A percentile compares a stretch with the other conserved stretches of the same genome.
Evolutionary conservation across 2,113 vertebrate species (phyloP).

Genomic region (Cochlearius cochlearius): DNA sequence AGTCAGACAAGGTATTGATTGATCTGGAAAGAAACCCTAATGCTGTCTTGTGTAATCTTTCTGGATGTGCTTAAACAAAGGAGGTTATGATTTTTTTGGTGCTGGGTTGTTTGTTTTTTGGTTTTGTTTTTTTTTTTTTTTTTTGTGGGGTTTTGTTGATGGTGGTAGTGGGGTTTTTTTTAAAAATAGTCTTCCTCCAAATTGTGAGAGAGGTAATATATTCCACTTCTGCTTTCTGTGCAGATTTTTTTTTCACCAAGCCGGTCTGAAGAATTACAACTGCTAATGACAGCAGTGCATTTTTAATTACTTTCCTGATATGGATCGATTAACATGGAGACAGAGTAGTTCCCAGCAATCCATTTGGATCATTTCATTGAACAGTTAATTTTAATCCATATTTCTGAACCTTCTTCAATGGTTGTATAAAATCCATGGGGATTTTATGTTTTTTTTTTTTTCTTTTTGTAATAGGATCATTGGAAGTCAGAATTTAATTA

Average conservation of each 20-base stretch:
- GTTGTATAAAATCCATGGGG: neutral
- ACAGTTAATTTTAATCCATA: neutral
- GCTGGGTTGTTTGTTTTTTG: no score
- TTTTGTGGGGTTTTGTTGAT: neutral
- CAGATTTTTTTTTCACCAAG: neutral
- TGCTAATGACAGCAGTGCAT: neutral
- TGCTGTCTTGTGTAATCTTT: neutral
- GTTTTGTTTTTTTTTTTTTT: no score
- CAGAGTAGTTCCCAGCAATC: neutral
- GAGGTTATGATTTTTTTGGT: neutral
- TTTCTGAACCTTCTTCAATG: neutral
- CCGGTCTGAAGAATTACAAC: neutral
- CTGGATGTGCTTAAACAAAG: neutral
- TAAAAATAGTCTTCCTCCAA: neutral
- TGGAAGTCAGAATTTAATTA: constrained; percentile 31
- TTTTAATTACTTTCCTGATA: neutral
- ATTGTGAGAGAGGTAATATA: neutral
- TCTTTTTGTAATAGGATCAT: neutral
- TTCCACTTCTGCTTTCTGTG: neutral
- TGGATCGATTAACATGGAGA: neutral
- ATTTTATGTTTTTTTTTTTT: neutral
- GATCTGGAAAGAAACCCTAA: neutral
- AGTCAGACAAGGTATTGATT: neutral
- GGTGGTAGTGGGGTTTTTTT: neutral
- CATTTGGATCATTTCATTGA: neutral